These are phyloP conservation scores for Helicorthomorpha holstii DNA, from an alignment of 1,140 invertebrate species.

Conservation along the genomic window DNA sequence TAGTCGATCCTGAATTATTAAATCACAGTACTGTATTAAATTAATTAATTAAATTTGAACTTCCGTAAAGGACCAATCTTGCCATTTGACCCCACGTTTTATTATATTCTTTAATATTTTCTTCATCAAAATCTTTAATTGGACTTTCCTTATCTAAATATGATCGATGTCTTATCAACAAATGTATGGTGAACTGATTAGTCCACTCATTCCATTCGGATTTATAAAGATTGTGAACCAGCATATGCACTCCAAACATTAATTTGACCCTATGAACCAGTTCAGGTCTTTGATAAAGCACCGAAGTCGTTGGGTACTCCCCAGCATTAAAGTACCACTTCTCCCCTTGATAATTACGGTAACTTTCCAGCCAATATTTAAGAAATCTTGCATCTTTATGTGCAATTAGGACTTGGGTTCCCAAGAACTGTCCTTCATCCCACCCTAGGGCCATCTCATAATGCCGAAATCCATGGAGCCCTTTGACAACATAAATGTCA, in stretches of 20 bases:
- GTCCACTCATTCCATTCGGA: conserved; percentile 14
- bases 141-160: background rate
- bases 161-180: conserved; percentile 10
- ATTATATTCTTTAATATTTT: background rate
- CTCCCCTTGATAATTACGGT: conserved; percentile 6
- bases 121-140: background rate
- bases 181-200: conserved; percentile 15
- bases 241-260: conserved; percentile 19
- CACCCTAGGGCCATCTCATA: conserved; percentile 27
- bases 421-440: conserved; percentile 18
- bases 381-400: conserved; percentile 21
- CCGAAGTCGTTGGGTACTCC: conserved; percentile 17
- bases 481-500: conserved; percentile 23
- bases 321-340: conserved; percentile 22
- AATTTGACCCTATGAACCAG: conserved; percentile 16
- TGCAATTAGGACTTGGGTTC: conserved; percentile 21
- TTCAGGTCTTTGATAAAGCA: conserved; percentile 14
- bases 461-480: conserved; percentile 21
- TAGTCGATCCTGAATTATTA: too few relatives aligned
- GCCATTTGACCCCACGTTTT: background rate
- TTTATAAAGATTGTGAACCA: conserved; percentile 14
- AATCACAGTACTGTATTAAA: too few relatives aligned
- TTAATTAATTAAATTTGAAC: too few relatives aligned
- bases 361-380: conserved; percentile 18
- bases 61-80: too few relatives aligned